Base-by-base conservation (phyloP, 92 coral and sea anemone species). In the Zoanthus sansibaricus region DNA sequence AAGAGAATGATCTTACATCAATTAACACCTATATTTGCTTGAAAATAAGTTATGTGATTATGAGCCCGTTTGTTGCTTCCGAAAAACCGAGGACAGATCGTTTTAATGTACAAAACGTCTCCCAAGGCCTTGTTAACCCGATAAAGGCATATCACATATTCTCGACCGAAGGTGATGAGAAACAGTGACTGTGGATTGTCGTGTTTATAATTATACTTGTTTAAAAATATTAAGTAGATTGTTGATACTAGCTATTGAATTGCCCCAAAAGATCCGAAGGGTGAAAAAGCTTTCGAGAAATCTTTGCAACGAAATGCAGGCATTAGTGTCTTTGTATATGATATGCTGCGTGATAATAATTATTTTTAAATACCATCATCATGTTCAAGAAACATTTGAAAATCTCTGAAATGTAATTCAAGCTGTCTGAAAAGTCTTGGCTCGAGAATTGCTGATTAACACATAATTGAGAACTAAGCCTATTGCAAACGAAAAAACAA, bases 201-300 rank as follows among this genome's bases (percentile, higher is more conserved):
- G 79, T 92, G 94, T 92, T 92, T 89, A 86, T 94, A 86, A 90
- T 83, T 83, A 90, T 76, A 86, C 85, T 75, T 87, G 98, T 90
- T 85, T 88, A 91, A 93, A 84, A 84, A 52, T 90, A 47, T 90
- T 83, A 90, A 94, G 93, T 77, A 90, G 72, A 86, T 51, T 88
- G 95, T 94, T 88, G 92, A 90, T 92, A 92, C n/a, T 25, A 25
- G 25, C 25, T 62, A 89, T 69, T 30, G 37, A 15, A 21, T 67
- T 83, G 89, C 76, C 64, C 61, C 49, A 86, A 88, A 16, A 46
- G 69, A 84, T 72, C 47, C 8, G 61, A 58, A 86, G 83, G 79
- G 76, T 88, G 77, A 49, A 84, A 59, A 88, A 80, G 78, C 87
- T 86, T 64, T 79, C 46, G 59, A 37, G 54, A 84, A 79, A 54